Evolutionary conservation across 2,113 vertebrate genomes (phyloP).

Genomic region (Indri indri): DNA sequence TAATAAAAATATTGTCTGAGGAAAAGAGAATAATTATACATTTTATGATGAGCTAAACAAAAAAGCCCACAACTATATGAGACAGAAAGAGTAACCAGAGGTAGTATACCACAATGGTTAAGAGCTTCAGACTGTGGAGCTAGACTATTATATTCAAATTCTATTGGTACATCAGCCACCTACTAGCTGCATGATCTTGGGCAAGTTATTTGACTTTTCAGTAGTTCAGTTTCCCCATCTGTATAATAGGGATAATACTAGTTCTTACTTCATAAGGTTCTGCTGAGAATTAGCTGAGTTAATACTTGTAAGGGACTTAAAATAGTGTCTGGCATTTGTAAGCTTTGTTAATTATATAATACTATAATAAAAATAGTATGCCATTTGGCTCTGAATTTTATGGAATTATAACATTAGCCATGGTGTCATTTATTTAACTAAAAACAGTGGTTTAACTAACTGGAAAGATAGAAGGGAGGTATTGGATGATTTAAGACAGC

Average conservation of each 20-base stretch:
- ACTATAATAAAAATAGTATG: conserved; percentile 42
- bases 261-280: neutral
- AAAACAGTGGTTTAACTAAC: neutral
- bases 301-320: conserved; percentile 6
- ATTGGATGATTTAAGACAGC: conserved; percentile 35
- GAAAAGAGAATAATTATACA: neutral
- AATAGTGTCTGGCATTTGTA: conserved; percentile 4
- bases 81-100: neutral
- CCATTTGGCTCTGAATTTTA: conserved; percentile 31
- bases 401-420: conserved; percentile 31
- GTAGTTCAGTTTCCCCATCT: neutral
- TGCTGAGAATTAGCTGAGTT: conserved; percentile 37
- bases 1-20: neutral
- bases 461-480: neutral
- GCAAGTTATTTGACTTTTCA: neutral
- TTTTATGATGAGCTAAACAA: neutral
- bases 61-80: neutral
- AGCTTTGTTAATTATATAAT: conserved; percentile 53
- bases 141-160: neutral
- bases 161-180: neutral
- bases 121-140: neutral
- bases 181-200: neutral
- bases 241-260: neutral
- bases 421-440: conserved; percentile 38
- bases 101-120: neutral